Conservation (phyloP, 2,797 vertebrate genomes). For the Synaphobranchus kaupii region DNA sequence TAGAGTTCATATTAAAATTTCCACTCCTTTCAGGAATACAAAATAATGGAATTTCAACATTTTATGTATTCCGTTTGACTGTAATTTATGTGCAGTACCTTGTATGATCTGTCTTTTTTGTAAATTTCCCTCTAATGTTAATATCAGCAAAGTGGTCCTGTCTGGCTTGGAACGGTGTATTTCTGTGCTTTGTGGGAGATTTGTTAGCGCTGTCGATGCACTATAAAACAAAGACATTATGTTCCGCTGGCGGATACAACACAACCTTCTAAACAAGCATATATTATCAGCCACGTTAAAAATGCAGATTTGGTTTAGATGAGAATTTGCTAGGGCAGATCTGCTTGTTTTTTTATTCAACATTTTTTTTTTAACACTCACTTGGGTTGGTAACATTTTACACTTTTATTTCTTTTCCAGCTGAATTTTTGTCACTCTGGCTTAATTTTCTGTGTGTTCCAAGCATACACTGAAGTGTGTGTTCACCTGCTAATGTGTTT, state of each 20-base stretch:
- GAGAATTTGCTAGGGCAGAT: background rate
- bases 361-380: background rate
- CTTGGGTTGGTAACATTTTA: background rate
- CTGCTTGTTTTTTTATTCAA: background rate
- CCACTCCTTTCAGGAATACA: constrained; percentile 40
- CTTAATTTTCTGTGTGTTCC: background rate
- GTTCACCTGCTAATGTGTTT: background rate
- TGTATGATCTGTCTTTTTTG: constrained; percentile 11
- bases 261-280: background rate
- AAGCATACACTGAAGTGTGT: background rate
- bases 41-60: constrained; percentile 35
- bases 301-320: background rate
- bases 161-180: background rate
- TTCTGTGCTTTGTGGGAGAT: background rate
- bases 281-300: background rate
- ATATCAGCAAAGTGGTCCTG: background rate
- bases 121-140: background rate
- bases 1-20: constrained; percentile 46
- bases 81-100: constrained; percentile 12
- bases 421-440: background rate
- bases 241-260: background rate
- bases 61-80: background rate
- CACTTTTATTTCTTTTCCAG: background rate
- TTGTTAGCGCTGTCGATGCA: constrained; percentile 10
- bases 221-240: constrained; percentile 25